phyloP scores from a whole-genome alignment of 2,113 vertebrate species.

The Talpa occidentalis region DNA sequence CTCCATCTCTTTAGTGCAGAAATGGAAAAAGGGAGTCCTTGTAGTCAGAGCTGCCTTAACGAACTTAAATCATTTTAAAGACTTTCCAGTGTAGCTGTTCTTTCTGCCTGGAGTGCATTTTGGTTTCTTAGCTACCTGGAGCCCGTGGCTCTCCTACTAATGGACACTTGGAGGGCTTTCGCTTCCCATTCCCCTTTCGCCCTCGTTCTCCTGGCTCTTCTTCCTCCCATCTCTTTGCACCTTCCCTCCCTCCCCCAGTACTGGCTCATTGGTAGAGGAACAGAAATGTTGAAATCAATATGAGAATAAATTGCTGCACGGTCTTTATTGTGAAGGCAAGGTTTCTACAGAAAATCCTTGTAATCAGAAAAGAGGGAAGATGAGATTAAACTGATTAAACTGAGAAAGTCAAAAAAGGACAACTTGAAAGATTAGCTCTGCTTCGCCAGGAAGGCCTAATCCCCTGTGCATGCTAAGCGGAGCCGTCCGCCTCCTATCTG shows the following conservation, averaged over 20 bases:
- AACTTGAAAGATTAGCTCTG: constrained; percentile 90
- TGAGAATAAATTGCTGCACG: constrained; percentile 87
- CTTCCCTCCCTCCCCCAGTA: neutral
- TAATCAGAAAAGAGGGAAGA: constrained; percentile 90
- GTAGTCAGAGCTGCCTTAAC: neutral
- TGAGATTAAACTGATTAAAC: constrained; percentile 92
- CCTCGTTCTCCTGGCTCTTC: constrained; percentile 32
- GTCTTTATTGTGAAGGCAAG: constrained; percentile 86
- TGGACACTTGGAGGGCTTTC: neutral
- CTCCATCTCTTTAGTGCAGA: neutral
- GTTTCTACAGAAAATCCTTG: constrained; percentile 89
- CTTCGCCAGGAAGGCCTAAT: constrained; percentile 83
- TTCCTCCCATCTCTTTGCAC: neutral
- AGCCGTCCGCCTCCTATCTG: constrained; percentile 84
- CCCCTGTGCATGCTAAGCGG: constrained; percentile 88
- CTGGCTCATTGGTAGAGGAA: constrained; percentile 65
- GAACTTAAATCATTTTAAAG: constrained; percentile 64
- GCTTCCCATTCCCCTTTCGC: constrained; percentile 2
- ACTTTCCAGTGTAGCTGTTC: constrained; percentile 58
- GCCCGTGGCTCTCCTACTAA: constrained; percentile 41
- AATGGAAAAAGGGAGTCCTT: neutral
- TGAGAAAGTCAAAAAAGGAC: constrained; percentile 92
- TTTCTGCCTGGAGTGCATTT: constrained; percentile 69
- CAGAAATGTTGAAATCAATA: constrained; percentile 87
- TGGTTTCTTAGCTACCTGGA: constrained; percentile 28